Evolutionary conservation across 2,797 vertebrate genomes (phyloP).

Genomic region (Mycteria americana): DNA sequence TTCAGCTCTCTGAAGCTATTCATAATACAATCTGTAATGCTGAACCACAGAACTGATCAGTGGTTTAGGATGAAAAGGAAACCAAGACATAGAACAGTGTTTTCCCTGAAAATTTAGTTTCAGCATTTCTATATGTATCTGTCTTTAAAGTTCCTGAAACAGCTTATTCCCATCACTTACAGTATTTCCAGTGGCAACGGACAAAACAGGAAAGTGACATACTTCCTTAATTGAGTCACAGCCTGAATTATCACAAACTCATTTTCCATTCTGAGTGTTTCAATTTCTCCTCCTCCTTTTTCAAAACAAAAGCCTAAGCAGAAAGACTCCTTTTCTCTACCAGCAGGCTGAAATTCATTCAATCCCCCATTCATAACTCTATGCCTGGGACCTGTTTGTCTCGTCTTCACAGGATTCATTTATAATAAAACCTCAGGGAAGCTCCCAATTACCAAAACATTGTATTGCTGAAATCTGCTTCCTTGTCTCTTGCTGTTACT

Average conservation of each 20-base stretch:
- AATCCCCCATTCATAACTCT: not conserved
- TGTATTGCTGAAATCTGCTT: not conserved
- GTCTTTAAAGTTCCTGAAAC: not conserved
- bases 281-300: not conserved
- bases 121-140: not conserved
- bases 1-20: not conserved
- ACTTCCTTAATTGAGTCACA: not conserved
- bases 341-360: not conserved
- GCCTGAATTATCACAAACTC: not conserved
- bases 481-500: not conserved
- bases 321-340: not conserved
- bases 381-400: not conserved
- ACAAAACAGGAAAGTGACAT: not conserved
- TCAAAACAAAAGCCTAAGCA: not conserved
- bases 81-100: accelerated
- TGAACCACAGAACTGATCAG: not conserved
- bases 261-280: not conserved
- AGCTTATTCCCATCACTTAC: not conserved
- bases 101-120: not conserved
- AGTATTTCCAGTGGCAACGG: not conserved
- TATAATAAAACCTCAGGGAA: not conserved
- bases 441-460: not conserved
- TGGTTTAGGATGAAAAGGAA: not conserved
- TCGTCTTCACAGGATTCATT: not conserved
- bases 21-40: not conserved